phyloP scores from a whole-genome alignment of 1,140 invertebrate genomes.

The Brachionus plicatilis region DNA sequence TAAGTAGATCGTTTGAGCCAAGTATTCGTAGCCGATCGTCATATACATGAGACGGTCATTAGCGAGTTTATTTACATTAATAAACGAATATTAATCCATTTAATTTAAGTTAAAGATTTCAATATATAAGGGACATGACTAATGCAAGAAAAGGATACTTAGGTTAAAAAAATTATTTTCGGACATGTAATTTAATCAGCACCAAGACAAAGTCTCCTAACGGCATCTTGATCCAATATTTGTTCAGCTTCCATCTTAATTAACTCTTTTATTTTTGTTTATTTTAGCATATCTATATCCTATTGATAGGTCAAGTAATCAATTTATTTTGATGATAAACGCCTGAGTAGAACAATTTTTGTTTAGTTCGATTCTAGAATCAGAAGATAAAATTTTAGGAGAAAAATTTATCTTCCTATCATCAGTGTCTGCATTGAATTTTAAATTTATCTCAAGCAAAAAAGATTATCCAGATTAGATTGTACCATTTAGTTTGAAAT shows the following conservation, averaged over 20 bases:
- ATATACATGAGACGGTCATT: conserved; percentile 16
- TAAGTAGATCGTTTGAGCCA: background rate
- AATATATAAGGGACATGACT: conserved; percentile 14
- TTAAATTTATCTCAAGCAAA: background rate
- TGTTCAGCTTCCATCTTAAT: background rate
- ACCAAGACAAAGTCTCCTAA: background rate
- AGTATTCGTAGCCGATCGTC: background rate
- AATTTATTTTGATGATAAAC: conserved; percentile 8
- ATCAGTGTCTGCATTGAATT: background rate
- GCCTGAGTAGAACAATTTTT: background rate
- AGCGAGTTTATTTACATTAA: conserved; percentile 28
- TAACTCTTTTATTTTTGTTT: conserved; percentile 19
- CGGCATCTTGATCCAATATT: background rate
- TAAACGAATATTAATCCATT: conserved; percentile 14
- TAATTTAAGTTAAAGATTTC: background rate
- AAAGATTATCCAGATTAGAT: background rate
- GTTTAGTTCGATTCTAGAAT: background rate
- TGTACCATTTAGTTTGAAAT: background rate
- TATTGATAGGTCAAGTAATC: conserved; percentile 37
- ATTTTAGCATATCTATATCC: background rate
- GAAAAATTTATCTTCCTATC: background rate
- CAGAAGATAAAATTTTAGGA: background rate
- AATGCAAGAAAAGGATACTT: background rate
- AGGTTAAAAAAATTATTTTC: background rate
- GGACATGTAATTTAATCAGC: background rate